Evolutionary conservation across 2,797 vertebrate species (phyloP), one percentile per base, ranked within the genome.

Genomic region (Buphagus erythrorhynchus): DNA sequence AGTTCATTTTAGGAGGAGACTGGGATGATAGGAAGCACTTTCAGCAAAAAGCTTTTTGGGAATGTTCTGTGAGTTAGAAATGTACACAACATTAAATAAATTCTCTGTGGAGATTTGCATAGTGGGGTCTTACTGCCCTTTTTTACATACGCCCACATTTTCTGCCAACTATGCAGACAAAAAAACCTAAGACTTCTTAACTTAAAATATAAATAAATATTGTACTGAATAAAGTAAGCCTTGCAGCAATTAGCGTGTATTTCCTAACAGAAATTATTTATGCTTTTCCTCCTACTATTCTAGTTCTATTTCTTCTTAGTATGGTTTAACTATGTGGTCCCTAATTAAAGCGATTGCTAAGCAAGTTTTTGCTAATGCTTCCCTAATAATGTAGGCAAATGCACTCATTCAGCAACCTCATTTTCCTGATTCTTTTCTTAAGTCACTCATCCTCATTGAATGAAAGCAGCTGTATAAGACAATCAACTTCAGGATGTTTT

Each of bases 211-310:
- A 79, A 71, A 20, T 77, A 86, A 91, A 25, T 81, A 69, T 48
- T 66, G 26, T 81, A 65, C 10, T 51, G 51, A 90, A 59, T 66
- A 84, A 93, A 90, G 51, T 86, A 81, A 84, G 18, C 31, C 77
- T 86, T 88, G 24, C 20, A 71, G 57, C 52, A 87, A 51, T 86
- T 75, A 86, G n/a, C 61, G 35, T 82, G 35, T 73, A 68, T 93
- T 87, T 96, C 57, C 76, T 88, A 71, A 54, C 22, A 65, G 58
- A 79, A 88, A 28, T 69, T n/a, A 72, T 80, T 74, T 86, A 36
- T 80, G 42, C 25, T 75, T 90, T 94, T 90, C 51, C 59, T 95
- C 76, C 73, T 65, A 24, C 22, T 72, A 22, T 80, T 92, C 31
- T 54, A 75, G 21, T 89, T 93, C 49, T 1, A 1, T 73, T 52